Conservation (phyloP, 2,113 vertebrate genomes). For the Thalassoma bifasciatum region DNA sequence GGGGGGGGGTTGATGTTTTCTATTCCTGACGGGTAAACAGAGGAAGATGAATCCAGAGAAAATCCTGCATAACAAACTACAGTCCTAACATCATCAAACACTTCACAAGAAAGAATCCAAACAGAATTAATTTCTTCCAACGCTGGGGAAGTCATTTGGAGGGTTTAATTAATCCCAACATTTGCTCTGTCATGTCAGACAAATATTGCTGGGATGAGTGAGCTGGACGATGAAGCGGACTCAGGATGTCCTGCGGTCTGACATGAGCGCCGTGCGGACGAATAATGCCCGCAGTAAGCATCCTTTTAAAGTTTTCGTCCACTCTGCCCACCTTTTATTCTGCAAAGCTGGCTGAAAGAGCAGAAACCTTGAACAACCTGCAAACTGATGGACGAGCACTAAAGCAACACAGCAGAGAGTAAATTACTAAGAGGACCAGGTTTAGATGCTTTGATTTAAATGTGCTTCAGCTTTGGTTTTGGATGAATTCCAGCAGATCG, state of each 20-base stretch:
- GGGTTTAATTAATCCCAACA: constrained; percentile 35
- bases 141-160: background rate
- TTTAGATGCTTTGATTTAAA: background rate
- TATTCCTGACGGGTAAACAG: constrained; percentile 12
- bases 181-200: constrained; percentile 14
- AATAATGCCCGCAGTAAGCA: constrained; percentile 47
- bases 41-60: constrained; percentile 14
- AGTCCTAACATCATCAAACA: constrained; percentile 23
- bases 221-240: constrained; percentile 27
- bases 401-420: constrained; percentile 25
- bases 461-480: background rate
- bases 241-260: constrained; percentile 25
- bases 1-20: background rate
- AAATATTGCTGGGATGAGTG: constrained; percentile 41
- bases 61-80: background rate
- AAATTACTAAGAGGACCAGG: constrained; percentile 13
- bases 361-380: constrained; percentile 40
- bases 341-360: constrained; percentile 50
- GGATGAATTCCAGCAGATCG: background rate
- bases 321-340: constrained; percentile 38
- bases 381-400: constrained; percentile 23
- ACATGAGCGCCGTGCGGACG: constrained; percentile 38
- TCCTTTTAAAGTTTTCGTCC: constrained; percentile 7
- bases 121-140: constrained; percentile 27
- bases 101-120: constrained; percentile 31